Conservation (phyloP, 2,888 invertebrate species). For the Ptilodon capucinus region DNA sequence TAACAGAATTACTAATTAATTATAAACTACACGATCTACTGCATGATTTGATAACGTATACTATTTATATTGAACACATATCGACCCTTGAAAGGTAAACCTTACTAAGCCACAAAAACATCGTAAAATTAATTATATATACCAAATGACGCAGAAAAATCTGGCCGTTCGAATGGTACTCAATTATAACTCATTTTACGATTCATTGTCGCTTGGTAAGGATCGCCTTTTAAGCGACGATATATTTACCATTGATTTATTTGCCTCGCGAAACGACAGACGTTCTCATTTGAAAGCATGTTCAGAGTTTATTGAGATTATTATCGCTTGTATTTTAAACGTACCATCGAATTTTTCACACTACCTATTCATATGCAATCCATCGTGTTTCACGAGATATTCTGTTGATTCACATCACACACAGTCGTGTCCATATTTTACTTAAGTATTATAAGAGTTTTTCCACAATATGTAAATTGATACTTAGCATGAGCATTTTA, state of each 20-base stretch:
- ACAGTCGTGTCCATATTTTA: conserved; percentile 32
- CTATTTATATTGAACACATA: conserved; percentile 34
- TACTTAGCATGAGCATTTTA: conserved; percentile 64
- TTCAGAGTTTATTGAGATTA: conserved; percentile 35
- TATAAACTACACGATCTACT: conserved; percentile 30
- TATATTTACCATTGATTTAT: conserved; percentile 33
- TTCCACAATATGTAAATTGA: conserved; percentile 59
- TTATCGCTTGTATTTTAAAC: conserved; percentile 46
- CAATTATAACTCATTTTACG: too few relatives aligned
- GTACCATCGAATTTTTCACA: conserved; percentile 35
- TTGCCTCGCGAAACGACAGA: conserved; percentile 26
- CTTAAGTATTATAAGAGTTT: conserved; percentile 22
- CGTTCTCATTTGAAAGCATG: conserved; percentile 47
- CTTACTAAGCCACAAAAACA: too few relatives aligned
- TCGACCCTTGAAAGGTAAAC: too few relatives aligned
- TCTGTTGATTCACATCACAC: conserved; percentile 43
- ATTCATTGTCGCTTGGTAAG: too few relatives aligned
- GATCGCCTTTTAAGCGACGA: conserved; percentile 13
- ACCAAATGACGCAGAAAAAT: too few relatives aligned
- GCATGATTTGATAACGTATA: conserved; percentile 49
- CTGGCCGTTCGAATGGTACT: too few relatives aligned
- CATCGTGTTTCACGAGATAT: conserved; percentile 51
- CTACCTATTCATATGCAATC: conserved; percentile 49
- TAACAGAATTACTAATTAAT: conserved; percentile 22
- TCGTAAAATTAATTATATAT: too few relatives aligned